These are phyloP conservation scores for Pasiphila rectangulata DNA, from an alignment of 2,888 invertebrate species.

Conservation along the genomic window DNA sequence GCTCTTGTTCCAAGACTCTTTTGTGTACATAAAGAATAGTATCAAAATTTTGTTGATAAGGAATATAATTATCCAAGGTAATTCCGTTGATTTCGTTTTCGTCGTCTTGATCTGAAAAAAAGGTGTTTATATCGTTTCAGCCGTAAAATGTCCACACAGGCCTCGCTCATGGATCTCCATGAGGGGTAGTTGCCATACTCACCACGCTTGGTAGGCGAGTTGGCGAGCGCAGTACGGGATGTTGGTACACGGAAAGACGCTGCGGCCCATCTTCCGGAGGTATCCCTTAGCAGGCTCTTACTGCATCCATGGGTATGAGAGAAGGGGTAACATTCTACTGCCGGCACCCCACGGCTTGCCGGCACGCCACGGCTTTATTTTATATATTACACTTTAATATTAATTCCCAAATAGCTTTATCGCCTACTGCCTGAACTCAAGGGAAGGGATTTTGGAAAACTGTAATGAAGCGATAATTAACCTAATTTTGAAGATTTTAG, in stretches of 20 bases:
- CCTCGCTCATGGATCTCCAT: too few species aligned
- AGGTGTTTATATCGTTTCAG: slow-evolving; percentile 16
- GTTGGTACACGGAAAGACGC: too few species aligned
- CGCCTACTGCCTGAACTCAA: slow-evolving; percentile 9
- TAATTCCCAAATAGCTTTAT: slow-evolving; percentile 10
- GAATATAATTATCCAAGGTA: slow-evolving; percentile 58
- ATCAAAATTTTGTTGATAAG: slow-evolving; percentile 52
- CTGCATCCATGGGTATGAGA: too few species aligned
- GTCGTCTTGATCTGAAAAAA: slow-evolving; percentile 18
- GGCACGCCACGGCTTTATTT: too few species aligned
- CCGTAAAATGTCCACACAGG: too few species aligned
- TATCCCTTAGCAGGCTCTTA: too few species aligned
- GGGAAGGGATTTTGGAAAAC: slow-evolving; percentile 17
- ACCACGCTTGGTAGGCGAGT: too few species aligned
- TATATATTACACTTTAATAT: slow-evolving; percentile 17
- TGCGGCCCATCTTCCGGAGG: too few species aligned
- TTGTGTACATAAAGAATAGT: slow-evolving; percentile 65
- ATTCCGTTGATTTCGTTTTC: slow-evolving; percentile 48
- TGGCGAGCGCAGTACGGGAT: too few species aligned
- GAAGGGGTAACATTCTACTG: too few species aligned
- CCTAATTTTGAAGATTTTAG: slow-evolving; percentile 14
- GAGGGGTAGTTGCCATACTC: too few species aligned
- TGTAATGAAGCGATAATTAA: slow-evolving; percentile 23
- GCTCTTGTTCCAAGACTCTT: slow-evolving; percentile 42
- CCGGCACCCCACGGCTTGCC: too few species aligned